Conservation (phyloP, 2,797 vertebrate species). For the Gobio occitaniae region DNA sequence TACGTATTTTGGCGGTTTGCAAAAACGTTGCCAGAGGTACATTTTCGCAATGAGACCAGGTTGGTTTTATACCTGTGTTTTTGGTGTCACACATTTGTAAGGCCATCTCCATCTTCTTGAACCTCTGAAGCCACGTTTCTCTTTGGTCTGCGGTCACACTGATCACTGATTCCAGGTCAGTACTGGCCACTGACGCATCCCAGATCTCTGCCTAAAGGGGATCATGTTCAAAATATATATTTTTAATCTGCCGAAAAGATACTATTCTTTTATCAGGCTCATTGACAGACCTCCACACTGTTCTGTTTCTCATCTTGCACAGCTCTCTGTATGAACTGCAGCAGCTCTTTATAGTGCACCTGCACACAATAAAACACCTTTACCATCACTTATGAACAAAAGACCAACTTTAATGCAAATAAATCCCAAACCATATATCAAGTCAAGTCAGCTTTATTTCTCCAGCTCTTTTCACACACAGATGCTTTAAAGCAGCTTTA, state of each 20-base stretch:
- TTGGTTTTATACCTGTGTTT: constrained; percentile 64
- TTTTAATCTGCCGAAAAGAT: background rate
- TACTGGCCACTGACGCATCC: background rate
- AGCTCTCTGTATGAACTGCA: constrained; percentile 30
- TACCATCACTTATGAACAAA: background rate
- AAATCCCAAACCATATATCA: background rate
- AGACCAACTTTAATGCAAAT: background rate
- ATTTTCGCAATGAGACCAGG: too few species aligned
- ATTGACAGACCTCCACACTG: constrained; percentile 17
- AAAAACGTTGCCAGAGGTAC: too few species aligned
- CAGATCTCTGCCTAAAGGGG: constrained; percentile 38
- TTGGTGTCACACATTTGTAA: constrained; percentile 65
- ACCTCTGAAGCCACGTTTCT: constrained; percentile 68
- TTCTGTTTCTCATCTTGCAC: background rate
- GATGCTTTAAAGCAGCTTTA: too few species aligned
- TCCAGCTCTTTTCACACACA: too few species aligned
- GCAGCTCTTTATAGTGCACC: constrained; percentile 35
- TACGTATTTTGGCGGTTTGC: too few species aligned
- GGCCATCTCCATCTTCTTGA: constrained; percentile 71
- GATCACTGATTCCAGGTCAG: constrained; percentile 14
- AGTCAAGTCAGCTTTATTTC: too few species aligned
- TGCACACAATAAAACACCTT: background rate
- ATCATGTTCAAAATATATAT: background rate
- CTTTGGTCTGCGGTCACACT: background rate
- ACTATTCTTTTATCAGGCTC: background rate